phyloP scores from a whole-genome alignment of 2,113 vertebrate genomes.

The Pavo muticus region DNA sequence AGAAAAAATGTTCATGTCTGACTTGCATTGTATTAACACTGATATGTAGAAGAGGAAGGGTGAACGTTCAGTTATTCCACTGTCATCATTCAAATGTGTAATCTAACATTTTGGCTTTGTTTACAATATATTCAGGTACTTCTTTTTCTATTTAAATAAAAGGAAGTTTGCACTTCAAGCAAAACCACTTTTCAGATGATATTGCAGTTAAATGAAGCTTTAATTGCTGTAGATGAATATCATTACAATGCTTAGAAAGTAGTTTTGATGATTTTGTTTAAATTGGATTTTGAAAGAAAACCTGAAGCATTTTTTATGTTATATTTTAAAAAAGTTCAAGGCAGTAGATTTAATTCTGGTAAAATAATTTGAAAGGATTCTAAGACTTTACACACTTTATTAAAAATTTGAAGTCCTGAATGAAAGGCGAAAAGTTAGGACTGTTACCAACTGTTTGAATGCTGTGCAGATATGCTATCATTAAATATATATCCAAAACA shows the following conservation, averaged over 20 bases:
- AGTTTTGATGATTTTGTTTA: neutral
- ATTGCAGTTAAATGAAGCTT: constrained; percentile 32
- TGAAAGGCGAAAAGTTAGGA: neutral
- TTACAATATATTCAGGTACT: neutral
- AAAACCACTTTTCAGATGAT: constrained; percentile 14
- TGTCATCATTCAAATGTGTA: neutral
- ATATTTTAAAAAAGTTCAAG: neutral
- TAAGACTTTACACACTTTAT: neutral
- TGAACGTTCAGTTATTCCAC: constrained; percentile 5
- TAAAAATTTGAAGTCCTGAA: neutral
- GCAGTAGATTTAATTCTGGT: neutral
- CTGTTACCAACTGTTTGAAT: neutral
- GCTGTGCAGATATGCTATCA: neutral
- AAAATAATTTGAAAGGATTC: neutral
- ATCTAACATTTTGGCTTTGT: neutral
- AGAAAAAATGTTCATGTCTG: neutral
- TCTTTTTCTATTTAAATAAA: neutral
- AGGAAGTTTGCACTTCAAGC: neutral
- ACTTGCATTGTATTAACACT: neutral
- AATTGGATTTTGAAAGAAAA: constrained; percentile 16
- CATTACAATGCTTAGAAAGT: neutral
- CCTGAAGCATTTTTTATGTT: neutral
- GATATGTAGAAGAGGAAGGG: neutral
- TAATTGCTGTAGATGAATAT: constrained; percentile 32
- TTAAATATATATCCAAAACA: neutral